phyloP scores from a whole-genome alignment of 2,888 invertebrate species.

The Baronia brevicornis region DNA sequence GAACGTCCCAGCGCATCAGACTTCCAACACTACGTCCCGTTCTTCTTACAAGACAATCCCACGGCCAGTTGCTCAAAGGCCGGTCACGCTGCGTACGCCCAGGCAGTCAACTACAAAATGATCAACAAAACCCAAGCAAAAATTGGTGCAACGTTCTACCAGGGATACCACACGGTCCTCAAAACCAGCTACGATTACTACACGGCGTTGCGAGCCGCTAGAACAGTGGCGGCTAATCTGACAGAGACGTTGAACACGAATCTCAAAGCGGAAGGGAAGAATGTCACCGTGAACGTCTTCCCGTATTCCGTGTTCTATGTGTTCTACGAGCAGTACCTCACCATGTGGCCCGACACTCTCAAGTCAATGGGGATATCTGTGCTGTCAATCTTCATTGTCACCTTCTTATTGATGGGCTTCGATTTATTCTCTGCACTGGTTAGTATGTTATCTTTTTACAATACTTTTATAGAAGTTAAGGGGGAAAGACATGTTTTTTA shows the following conservation, averaged over 20 bases:
- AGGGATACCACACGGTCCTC: constrained; percentile 91
- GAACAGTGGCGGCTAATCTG: constrained; percentile 87
- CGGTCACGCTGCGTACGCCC: constrained; percentile 89
- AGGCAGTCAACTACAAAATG: constrained; percentile 79
- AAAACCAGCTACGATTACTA: constrained; percentile 94
- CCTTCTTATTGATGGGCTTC: constrained; percentile 93
- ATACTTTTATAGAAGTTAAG: too few relatives aligned
- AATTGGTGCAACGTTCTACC: constrained; percentile 90
- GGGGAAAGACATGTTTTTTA: too few relatives aligned
- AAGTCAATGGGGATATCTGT: constrained; percentile 92
- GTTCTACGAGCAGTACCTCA: constrained; percentile 98
- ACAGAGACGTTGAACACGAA: constrained; percentile 82
- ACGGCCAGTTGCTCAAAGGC: constrained; percentile 83
- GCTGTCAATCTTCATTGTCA: constrained; percentile 94
- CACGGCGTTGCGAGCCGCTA: constrained; percentile 87
- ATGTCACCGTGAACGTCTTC: constrained; percentile 80
- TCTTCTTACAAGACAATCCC: constrained; percentile 90
- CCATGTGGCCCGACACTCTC: constrained; percentile 94
- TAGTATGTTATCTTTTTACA: constrained; percentile 28
- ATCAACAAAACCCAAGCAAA: constrained; percentile 51
- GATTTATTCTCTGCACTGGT: constrained; percentile 91
- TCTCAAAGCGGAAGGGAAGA: constrained; percentile 59
- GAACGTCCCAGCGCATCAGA: constrained; percentile 77
- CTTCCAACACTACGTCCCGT: constrained; percentile 85
- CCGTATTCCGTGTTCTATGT: constrained; percentile 98